Conservation (phyloP, 2,888 invertebrate genomes). For the Himalopsyche japonica region DNA sequence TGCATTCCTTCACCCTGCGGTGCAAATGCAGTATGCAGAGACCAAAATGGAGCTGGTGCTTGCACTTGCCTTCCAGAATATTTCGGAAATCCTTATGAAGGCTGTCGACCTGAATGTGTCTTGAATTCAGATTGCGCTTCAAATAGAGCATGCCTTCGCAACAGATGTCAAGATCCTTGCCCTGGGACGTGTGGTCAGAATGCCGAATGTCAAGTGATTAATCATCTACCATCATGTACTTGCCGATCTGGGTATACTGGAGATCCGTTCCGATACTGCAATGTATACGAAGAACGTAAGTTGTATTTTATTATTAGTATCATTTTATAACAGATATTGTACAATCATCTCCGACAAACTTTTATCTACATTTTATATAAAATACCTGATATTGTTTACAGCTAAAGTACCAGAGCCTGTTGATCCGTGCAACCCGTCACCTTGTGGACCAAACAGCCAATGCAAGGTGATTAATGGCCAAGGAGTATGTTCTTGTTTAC, state of each 20-base stretch:
- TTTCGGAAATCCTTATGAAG: slow-evolving; percentile 70
- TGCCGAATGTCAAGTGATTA: slow-evolving; percentile 73
- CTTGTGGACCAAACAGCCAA: slow-evolving; percentile 69
- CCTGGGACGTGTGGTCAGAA: slow-evolving; percentile 77
- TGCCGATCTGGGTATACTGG: slow-evolving; percentile 70
- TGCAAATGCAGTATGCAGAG: slow-evolving; percentile 68
- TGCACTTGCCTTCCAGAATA: slow-evolving; percentile 72
- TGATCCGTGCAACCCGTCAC: slow-evolving; percentile 66
- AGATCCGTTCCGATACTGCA: slow-evolving; percentile 68
- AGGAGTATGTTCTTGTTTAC: slow-evolving; percentile 65
- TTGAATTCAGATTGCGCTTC: slow-evolving; percentile 69
- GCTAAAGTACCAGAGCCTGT: slow-evolving; percentile 67
- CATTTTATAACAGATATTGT: neutral
- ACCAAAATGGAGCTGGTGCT: slow-evolving; percentile 66
- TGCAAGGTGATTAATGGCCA: slow-evolving; percentile 63
- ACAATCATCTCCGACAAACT: neutral
- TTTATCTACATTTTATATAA: neutral
- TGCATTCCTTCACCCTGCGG: slow-evolving; percentile 70
- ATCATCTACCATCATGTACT: slow-evolving; percentile 75
- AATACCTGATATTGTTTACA: slow-evolving; percentile 54
- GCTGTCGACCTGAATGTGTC: slow-evolving; percentile 74
- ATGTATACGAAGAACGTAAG: slow-evolving; percentile 34
- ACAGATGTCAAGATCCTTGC: slow-evolving; percentile 73
- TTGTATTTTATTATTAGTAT: neutral
- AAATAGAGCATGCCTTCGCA: slow-evolving; percentile 67